Evolutionary conservation across 2,888 invertebrate species (phyloP), one percentile per base, ranked within the genome.

Genomic region (Axea sp.): DNA sequence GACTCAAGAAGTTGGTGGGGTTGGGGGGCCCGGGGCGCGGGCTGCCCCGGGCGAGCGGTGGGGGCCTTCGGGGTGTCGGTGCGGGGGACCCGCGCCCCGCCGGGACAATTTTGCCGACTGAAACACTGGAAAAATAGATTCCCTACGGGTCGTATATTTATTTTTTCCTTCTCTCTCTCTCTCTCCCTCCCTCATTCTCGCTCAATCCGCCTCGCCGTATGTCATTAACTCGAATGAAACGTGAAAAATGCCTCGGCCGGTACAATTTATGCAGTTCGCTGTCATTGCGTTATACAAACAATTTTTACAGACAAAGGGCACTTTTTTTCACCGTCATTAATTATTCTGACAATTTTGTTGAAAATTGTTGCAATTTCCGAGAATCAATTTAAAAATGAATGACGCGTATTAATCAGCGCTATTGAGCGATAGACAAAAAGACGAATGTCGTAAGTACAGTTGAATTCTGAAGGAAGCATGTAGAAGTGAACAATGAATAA

Each of bases 1-100:
- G n/a, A 86, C 82, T 86, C 86, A 84, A 86, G 86, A 86, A 86
- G 82, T 85, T 80, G 80, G 78, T 79, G 80, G 81, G 81, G 71
- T 77, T 57, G 75, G 41, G 64, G 69, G 74, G 53, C 55, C 51
- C 31, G 55, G 65, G 73, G 37, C 64, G 76, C 75, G 72, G 78
- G 75, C 77, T 77, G 77, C 69, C 76, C 76, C 81, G 81, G 69
- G 76, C 83, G 83, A 83, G 83, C 83, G 83, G 83, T 83, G 82
- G 78, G 80, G 80, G 78, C 77, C 80, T 82, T 78, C 72, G 45
- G 69, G 53, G 55, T 55, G 60, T 71, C 71, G 49, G 71, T 62
- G 57, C 64, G 49, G 57, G 71, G 57, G 62, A 71, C 71, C 64
- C 71, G 71, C 62, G 62, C 71, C 62, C 71, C 71, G 64, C 57